Percentiles rank a stretch among this genome's conserved stretches.
Conservation (phyloP, 2,888 invertebrate species). For the Athalia circularis region DNA sequence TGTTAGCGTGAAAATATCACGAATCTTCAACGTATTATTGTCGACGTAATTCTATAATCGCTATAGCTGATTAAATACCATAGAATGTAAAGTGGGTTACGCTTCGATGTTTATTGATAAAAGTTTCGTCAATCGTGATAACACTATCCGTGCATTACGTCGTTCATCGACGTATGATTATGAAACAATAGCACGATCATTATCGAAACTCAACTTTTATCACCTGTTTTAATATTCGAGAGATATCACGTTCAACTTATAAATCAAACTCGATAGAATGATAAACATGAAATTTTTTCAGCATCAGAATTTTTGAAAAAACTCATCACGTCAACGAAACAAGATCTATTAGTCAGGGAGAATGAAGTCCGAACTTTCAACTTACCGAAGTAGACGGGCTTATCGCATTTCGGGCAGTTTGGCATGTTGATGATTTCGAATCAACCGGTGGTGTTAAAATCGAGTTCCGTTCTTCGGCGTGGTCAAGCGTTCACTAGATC, state of each 20-base stretch:
- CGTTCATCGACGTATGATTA: neutral
- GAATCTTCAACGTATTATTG: no score
- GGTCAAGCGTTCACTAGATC: conserved; percentile 68
- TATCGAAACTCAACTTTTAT: conserved; percentile 2
- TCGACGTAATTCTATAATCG: no score
- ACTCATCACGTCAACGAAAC: neutral
- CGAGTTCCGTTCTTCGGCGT: conserved; percentile 60
- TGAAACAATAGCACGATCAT: neutral
- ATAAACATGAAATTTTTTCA: neutral
- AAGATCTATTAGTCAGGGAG: neutral
- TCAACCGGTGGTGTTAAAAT: neutral
- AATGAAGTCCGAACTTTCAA: conserved; percentile 48
- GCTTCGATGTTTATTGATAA: neutral
- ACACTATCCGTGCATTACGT: neutral
- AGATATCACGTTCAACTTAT: neutral
- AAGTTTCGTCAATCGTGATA: neutral
- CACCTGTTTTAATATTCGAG: neutral
- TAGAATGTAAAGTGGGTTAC: no score
- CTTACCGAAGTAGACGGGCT: conserved; percentile 80
- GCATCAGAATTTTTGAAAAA: neutral
- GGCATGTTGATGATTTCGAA: conserved; percentile 72
- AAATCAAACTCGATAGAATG: neutral
- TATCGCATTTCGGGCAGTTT: conserved; percentile 79
- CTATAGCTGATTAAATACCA: no score
- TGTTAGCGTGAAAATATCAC: no score